Conservation (phyloP, 1,140 invertebrate genomes). For the Trichonephila inaurata region DNA sequence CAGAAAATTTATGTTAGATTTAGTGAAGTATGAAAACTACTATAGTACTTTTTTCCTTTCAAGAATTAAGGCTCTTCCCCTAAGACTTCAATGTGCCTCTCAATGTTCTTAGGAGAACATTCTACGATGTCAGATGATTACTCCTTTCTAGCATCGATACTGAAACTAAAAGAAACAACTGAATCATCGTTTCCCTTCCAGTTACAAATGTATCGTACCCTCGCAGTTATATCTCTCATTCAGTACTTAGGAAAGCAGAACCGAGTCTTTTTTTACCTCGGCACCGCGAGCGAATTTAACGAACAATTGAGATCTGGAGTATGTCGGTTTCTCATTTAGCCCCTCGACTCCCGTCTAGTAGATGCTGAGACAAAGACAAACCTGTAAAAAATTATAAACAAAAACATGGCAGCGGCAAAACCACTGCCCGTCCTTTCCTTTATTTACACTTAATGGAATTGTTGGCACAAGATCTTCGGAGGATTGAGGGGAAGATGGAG, state of each 20-base stretch:
- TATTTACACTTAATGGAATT: conserved; percentile 71
- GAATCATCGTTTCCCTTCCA: too few relatives aligned
- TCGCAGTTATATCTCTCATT: neutral
- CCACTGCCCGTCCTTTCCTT: conserved; percentile 47
- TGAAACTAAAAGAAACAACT: too few relatives aligned
- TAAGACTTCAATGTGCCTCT: too few relatives aligned
- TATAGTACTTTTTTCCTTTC: too few relatives aligned
- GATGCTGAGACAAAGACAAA: conserved; percentile 48
- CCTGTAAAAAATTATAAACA: conserved; percentile 55
- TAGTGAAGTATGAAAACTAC: too few relatives aligned
- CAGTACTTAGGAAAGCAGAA: neutral
- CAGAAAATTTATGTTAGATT: too few relatives aligned
- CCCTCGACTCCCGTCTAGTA: conserved; percentile 7
- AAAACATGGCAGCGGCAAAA: conserved; percentile 9
- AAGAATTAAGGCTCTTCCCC: too few relatives aligned
- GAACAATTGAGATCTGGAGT: conserved; percentile 12
- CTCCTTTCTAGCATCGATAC: too few relatives aligned
- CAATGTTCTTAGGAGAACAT: too few relatives aligned
- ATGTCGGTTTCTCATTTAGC: conserved; percentile 35
- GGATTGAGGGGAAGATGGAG: neutral
- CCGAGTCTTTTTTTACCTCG: neutral
- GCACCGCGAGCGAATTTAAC: neutral
- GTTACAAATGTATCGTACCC: too few relatives aligned
- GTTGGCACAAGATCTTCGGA: conserved; percentile 52
- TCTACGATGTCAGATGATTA: too few relatives aligned